Percentiles rank a stretch among this genome's conserved stretches.
Conservation (phyloP, 2,888 invertebrate species). For the Limenitis camilla region DNA sequence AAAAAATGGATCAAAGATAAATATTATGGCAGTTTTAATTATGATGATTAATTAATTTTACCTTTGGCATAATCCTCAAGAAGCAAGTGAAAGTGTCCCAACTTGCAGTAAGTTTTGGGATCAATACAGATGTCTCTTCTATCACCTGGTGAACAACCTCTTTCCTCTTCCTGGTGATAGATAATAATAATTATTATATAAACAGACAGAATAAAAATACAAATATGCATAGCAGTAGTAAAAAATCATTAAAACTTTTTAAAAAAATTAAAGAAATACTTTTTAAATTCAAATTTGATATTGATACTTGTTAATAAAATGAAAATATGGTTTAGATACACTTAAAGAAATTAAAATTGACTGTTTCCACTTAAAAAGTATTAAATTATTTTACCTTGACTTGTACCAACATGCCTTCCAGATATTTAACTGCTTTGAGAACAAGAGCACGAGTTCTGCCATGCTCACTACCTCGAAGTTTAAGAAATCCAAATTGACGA, state of each 20-base stretch:
- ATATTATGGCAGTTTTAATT: no score
- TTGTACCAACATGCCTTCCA: conserved; percentile 89
- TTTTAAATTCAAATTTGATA: no score
- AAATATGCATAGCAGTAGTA: background rate
- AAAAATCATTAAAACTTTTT: no score
- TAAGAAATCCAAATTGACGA: conserved; percentile 92
- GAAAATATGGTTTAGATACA: no score
- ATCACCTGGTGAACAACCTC: conserved; percentile 58
- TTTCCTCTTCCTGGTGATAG: conserved; percentile 58
- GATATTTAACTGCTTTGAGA: conserved; percentile 87
- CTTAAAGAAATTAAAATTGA: no score
- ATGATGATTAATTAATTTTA: no score
- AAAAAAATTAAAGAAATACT: no score
- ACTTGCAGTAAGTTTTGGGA: conserved; percentile 92
- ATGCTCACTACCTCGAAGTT: conserved; percentile 87
- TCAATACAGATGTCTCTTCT: conserved; percentile 84
- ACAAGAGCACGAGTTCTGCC: conserved; percentile 85
- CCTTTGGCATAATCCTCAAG: conserved; percentile 96
- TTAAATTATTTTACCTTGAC: conserved; percentile 68
- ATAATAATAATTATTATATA: background rate
- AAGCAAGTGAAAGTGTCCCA: conserved; percentile 95
- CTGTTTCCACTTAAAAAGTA: no score
- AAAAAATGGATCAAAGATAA: no score
- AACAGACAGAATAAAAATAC: background rate
- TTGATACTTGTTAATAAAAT: no score